These are phyloP conservation scores for Trididemnum clinides DNA, from an alignment of 23 tunicate species.

Conservation along the genomic window DNA sequence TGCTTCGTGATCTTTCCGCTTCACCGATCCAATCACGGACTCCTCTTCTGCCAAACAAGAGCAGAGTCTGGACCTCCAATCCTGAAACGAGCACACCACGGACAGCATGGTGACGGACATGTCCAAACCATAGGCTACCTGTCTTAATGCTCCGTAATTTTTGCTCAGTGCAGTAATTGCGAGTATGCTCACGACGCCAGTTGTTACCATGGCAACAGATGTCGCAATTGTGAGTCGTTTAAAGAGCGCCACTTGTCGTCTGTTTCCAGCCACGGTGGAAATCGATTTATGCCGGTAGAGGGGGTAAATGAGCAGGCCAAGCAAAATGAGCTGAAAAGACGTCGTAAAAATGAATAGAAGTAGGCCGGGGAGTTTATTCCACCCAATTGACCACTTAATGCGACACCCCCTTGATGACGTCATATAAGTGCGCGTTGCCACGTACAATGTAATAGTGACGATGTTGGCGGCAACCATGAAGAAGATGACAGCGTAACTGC, in stretches of 20 bases:
- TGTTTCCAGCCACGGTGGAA: background rate
- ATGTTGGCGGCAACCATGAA: conserved; percentile 26
- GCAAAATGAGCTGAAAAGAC: conserved; percentile 18
- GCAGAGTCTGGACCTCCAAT: background rate
- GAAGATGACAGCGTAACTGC: background rate
- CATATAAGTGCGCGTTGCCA: background rate
- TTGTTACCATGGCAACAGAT: background rate
- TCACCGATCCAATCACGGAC: conserved; percentile 44
- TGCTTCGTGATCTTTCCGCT: conserved; percentile 13
- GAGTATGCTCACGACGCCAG: background rate
- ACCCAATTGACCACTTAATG: background rate
- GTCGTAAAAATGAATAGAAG: background rate
- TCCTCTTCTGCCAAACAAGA: background rate
- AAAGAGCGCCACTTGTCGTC: background rate
- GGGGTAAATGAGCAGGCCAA: conserved; percentile 24
- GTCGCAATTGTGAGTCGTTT: conserved; percentile 38
- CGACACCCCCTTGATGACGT: background rate
- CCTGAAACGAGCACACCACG: background rate
- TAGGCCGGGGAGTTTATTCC: background rate
- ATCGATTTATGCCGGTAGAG: background rate
- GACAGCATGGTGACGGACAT: background rate
- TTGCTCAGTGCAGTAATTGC: background rate
- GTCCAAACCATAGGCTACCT: background rate
- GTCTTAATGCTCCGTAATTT: background rate
- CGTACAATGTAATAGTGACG: background rate